Conservation (phyloP, 2,888 invertebrate species). For the Pristionchus arcanus region DNA sequence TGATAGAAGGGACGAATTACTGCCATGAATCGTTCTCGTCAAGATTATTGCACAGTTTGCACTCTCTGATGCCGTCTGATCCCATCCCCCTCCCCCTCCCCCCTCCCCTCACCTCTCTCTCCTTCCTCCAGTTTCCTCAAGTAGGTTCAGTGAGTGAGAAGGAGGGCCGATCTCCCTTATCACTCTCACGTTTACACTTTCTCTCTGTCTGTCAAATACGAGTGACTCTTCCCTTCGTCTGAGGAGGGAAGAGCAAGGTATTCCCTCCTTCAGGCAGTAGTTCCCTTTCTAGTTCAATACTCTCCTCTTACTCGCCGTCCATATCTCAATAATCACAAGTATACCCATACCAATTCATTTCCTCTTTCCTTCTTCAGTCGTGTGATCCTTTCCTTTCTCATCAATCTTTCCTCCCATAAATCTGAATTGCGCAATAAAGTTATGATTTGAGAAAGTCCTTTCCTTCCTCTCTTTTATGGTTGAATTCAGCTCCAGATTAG, state of each 20-base stretch:
- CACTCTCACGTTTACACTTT: slow-evolving; percentile 36
- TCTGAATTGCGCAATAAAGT: slow-evolving; percentile 18
- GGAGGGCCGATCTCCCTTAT: slow-evolving; percentile 28
- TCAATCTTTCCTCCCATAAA: slow-evolving; percentile 11
- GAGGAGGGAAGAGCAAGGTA: not conserved
- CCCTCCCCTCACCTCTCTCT: not conserved
- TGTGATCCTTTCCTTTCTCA: not conserved
- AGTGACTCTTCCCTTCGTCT: slow-evolving; percentile 5
- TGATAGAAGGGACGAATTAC: not conserved
- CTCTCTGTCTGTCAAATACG: not conserved
- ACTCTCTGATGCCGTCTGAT: not conserved
- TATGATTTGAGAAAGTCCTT: slow-evolving; percentile 37
- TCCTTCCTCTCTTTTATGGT: slow-evolving; percentile 20
- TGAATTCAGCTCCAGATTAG: slow-evolving; percentile 5
- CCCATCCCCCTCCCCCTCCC: slow-evolving; percentile 2
- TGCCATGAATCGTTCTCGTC: not conserved
- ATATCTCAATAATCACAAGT: not conserved
- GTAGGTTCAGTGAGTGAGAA: not conserved
- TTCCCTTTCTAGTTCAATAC: not conserved
- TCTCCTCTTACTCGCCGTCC: not conserved
- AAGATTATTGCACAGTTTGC: slow-evolving; percentile 19
- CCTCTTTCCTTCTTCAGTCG: not conserved
- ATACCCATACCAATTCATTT: not conserved
- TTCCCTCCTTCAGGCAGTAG: not conserved
- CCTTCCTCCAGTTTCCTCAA: not conserved